Conservation (phyloP, 2,888 invertebrate genomes). For the Glyphotaelius pellucidus region DNA sequence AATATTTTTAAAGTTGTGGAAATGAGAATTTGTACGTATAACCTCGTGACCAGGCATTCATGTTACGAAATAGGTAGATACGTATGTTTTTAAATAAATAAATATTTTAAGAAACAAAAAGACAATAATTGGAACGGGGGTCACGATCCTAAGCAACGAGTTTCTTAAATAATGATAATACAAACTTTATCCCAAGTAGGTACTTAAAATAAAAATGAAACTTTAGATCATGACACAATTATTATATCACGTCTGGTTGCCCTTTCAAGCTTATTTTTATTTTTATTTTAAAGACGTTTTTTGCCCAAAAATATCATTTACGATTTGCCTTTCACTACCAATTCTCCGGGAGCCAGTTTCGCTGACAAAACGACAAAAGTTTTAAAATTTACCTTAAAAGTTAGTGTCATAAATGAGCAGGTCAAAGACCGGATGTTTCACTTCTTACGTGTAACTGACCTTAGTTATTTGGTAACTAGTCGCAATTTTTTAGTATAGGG, state of each 20-base stretch:
- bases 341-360: neutral
- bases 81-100: too few species aligned
- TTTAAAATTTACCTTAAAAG: neutral
- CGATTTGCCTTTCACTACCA: neutral
- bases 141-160: neutral
- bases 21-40: too few species aligned
- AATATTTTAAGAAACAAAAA: too few species aligned
- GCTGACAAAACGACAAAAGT: neutral
- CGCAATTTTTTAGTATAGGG: neutral
- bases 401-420: neutral
- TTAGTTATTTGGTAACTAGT: neutral
- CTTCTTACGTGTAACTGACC: neutral
- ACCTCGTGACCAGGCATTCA: too few species aligned
- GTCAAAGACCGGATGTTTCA: neutral
- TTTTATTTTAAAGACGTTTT: neutral
- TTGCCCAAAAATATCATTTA: neutral
- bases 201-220: neutral
- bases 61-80: too few species aligned
- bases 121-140: too few species aligned
- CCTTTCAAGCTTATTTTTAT: neutral
- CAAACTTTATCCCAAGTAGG: neutral
- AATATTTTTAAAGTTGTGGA: too few species aligned
- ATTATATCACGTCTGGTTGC: neutral
- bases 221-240: neutral
- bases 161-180: neutral